Evolutionary conservation across 2,113 vertebrate species (phyloP).

Genomic region (Colaptes auratus): DNA sequence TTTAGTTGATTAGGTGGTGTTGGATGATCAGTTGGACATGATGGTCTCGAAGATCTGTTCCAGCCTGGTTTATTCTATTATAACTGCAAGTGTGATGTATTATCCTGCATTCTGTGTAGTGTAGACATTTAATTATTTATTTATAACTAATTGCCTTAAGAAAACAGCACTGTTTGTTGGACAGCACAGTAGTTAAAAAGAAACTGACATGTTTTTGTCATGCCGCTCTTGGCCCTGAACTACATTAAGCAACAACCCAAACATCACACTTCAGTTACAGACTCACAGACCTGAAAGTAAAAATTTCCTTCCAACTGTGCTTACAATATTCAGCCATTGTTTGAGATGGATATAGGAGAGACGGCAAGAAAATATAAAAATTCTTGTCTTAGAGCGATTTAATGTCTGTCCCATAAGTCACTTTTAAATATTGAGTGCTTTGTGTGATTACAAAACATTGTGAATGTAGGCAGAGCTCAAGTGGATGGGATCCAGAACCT

Average conservation of each 20-base stretch:
- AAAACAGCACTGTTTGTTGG: neutral
- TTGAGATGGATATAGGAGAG: neutral
- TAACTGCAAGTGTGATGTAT: neutral
- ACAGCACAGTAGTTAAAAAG: neutral
- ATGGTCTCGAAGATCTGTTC: too few species aligned
- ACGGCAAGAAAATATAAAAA: neutral
- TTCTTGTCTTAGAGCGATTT: neutral
- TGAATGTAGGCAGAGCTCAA: neutral
- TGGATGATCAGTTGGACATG: too few species aligned
- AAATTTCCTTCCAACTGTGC: neutral
- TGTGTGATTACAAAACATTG: neutral
- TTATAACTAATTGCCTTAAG: neutral
- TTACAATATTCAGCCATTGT: neutral
- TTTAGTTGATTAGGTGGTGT: too few species aligned
- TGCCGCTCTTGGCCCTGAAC: neutral
- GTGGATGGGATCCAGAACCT: neutral
- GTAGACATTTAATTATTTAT: neutral
- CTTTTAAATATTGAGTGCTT: neutral
- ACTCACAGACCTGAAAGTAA: neutral
- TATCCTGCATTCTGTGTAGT: neutral
- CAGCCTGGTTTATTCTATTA: too few species aligned
- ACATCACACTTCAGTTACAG: neutral
- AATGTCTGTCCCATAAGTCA: neutral
- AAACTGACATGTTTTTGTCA: accelerated
- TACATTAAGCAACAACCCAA: neutral